These are phyloP conservation scores for Etheostoma perlongum DNA, from an alignment of 2,797 vertebrate genomes.

Conservation along the genomic window DNA sequence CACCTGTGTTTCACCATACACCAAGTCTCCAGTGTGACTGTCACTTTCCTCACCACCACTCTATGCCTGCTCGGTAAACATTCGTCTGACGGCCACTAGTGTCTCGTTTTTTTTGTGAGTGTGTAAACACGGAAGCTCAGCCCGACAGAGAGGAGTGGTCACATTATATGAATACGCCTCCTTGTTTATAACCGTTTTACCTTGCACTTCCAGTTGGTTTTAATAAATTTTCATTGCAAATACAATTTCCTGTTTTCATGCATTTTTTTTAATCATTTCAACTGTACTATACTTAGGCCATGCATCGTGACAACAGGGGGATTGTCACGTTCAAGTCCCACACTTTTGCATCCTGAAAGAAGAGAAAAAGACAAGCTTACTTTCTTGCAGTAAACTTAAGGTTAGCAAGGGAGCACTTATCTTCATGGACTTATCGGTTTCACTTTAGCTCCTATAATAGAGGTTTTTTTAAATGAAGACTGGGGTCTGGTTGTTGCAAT, in stretches of 20 bases:
- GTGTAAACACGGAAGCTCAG: constrained; percentile 88
- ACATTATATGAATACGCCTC: constrained; percentile 50
- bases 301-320: background rate
- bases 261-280: background rate
- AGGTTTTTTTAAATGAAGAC: background rate
- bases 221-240: too few relatives aligned
- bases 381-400: background rate
- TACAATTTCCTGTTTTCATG: too few relatives aligned
- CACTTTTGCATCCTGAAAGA: background rate
- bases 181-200: constrained; percentile 57
- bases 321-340: fast-evolving
- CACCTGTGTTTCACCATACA: constrained; percentile 83
- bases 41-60: constrained; percentile 76
- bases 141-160: constrained; percentile 65
- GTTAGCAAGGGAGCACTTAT: background rate
- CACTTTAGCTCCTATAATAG: background rate
- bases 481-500: background rate
- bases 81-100: constrained; percentile 59
- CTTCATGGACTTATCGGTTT: background rate
- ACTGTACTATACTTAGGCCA: background rate
- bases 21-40: constrained; percentile 77
- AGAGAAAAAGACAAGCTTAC: fast-evolving
- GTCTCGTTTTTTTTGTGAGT: constrained; percentile 74
- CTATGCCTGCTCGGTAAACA: constrained; percentile 78
- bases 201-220: constrained; percentile 9